A percentile compares a stretch with the other conserved stretches of the same genome.
phyloP scores from a whole-genome alignment of 2,888 invertebrate species.

The Gisinianus flammeolus region DNA sequence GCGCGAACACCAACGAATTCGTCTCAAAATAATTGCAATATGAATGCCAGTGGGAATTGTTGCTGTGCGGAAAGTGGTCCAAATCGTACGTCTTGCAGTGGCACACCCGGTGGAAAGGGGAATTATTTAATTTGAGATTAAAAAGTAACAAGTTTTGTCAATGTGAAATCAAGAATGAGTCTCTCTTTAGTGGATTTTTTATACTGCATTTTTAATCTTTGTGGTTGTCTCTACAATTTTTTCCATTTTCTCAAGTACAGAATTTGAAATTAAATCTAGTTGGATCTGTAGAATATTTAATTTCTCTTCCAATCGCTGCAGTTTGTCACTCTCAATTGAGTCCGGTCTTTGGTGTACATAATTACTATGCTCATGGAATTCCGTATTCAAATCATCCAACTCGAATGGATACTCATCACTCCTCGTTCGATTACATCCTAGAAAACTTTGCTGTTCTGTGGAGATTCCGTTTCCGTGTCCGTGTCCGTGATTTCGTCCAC shows the following conservation, averaged over 20 bases:
- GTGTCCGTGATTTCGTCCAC: no score
- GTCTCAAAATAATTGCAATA: background rate
- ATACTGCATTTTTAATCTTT: background rate
- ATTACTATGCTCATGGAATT: no score
- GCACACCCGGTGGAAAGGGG: slow-evolving; percentile 21
- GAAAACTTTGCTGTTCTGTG: no score
- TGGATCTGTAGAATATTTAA: background rate
- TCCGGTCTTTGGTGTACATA: no score
- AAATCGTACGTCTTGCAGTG: background rate
- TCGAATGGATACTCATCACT: no score
- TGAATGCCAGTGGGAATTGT: no score
- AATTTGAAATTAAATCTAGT: background rate
- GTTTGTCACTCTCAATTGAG: no score
- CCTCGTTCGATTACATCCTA: no score
- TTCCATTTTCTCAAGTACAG: background rate
- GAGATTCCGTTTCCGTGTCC: no score
- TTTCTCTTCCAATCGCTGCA: slow-evolving; percentile 1
- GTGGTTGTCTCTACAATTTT: background rate
- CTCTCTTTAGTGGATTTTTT: background rate
- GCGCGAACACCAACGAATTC: background rate
- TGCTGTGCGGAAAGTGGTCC: no score
- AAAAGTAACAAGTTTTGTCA: background rate
- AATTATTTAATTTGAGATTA: slow-evolving; percentile 8
- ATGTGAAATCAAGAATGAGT: background rate
- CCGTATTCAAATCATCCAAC: no score